A percentile compares a stretch with the other conserved stretches of the same genome.
Conservation (phyloP, 2,888 invertebrate genomes). For the Camptogramma bilineatum region DNA sequence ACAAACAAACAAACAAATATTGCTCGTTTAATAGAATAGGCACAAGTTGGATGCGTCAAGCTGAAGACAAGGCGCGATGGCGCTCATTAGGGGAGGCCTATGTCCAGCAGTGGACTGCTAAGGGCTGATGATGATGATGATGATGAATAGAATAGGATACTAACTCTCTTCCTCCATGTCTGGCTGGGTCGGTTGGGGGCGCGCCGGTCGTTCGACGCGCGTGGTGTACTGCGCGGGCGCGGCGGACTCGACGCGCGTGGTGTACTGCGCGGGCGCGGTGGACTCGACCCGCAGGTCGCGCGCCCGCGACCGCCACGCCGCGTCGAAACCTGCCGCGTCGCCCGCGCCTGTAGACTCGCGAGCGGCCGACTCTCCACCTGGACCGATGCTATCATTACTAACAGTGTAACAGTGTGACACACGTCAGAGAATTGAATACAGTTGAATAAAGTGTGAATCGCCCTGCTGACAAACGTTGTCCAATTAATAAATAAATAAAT, state of each 20-base stretch:
- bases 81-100: no score
- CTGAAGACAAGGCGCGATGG: no score
- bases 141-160: constrained; percentile 46
- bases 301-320: constrained; percentile 60
- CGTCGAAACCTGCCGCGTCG: constrained; percentile 58
- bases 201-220: constrained; percentile 55
- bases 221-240: constrained; percentile 68
- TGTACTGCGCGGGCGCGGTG: constrained; percentile 62
- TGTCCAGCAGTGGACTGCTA: no score
- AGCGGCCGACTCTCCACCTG: not conserved
- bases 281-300: constrained; percentile 71
- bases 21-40: no score
- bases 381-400: not conserved
- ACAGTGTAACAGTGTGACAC: no score
- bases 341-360: constrained; percentile 16
- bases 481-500: no score
- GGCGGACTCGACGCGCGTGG: constrained; percentile 65
- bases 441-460: no score
- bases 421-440: no score
- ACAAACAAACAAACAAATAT: no score
- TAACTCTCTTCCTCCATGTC: constrained; percentile 67
- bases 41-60: no score
- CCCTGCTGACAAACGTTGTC: no score
- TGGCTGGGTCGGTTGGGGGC: constrained; percentile 34
- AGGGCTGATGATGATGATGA: no score